A percentile compares a stretch with the other conserved stretches of the same genome.
These are phyloP conservation scores for Cryptomyrus ogoouensis DNA, from an alignment of 2,113 vertebrate species.

Conservation along the genomic window DNA sequence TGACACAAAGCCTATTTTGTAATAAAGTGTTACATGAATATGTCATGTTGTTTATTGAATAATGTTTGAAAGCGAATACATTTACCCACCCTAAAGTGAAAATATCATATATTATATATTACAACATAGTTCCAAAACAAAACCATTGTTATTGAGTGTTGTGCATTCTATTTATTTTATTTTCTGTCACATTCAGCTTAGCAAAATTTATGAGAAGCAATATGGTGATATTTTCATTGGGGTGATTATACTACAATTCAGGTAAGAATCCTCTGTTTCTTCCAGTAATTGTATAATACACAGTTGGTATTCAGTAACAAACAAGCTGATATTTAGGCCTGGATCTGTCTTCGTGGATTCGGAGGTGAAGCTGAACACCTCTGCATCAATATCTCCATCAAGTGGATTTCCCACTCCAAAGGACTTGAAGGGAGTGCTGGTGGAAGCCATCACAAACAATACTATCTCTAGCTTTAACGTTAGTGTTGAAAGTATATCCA, in stretches of 20 bases:
- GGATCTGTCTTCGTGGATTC: slow-evolving; percentile 4
- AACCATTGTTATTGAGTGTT: neutral
- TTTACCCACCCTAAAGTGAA: neutral
- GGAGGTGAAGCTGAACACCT: neutral
- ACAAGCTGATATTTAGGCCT: neutral
- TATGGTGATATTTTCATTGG: neutral
- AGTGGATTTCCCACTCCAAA: neutral
- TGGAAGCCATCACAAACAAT: neutral
- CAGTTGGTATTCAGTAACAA: neutral
- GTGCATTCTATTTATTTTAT: neutral
- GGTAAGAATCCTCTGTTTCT: neutral
- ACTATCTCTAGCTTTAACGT: neutral
- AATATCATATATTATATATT: neutral
- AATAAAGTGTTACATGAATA: neutral
- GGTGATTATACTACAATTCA: neutral
- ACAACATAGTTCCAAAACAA: neutral
- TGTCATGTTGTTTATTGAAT: neutral
- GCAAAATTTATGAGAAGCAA: neutral
- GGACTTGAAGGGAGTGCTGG: neutral
- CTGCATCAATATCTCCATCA: neutral
- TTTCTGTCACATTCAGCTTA: neutral
- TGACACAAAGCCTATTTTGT: neutral
- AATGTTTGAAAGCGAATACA: neutral
- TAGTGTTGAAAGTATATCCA: neutral
- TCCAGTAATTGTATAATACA: neutral